Evolutionary conservation across 2,888 invertebrate species (phyloP).

Genomic region (Sycophila texana): DNA sequence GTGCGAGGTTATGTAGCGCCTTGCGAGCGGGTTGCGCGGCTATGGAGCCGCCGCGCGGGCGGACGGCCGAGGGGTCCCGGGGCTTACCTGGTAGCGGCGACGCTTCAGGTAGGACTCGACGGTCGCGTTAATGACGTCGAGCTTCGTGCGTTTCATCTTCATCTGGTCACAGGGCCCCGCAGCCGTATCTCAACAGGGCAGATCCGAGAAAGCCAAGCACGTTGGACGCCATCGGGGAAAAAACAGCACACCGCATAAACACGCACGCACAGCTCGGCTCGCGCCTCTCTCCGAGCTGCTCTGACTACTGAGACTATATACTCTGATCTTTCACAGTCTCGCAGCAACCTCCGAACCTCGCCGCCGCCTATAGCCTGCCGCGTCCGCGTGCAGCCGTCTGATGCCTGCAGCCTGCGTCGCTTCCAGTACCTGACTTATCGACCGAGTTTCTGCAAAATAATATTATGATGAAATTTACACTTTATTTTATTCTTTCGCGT

Average conservation of each 20-base stretch:
- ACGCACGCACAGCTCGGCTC: no score
- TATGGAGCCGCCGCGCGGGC: background rate
- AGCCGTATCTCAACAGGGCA: background rate
- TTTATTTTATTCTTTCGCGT: no score
- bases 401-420: no score
- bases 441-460: no score
- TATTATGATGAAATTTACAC: no score
- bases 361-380: no score
- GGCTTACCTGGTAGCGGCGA: slow-evolving; percentile 81
- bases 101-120: slow-evolving; percentile 83
- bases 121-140: slow-evolving; percentile 82
- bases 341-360: no score
- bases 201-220: slow-evolving; percentile 30
- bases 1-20: slow-evolving; percentile 62
- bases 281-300: no score
- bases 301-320: no score
- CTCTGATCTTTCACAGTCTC: no score
- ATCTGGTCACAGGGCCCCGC: slow-evolving; percentile 59
- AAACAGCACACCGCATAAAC: background rate
- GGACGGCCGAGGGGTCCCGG: background rate
- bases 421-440: no score
- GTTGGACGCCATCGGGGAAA: slow-evolving; percentile 51
- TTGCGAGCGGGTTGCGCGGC: slow-evolving; percentile 7
- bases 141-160: slow-evolving; percentile 81
- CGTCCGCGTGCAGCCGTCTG: no score